Evolutionary conservation across 2,888 invertebrate genomes (phyloP).

Genomic region (Adela reaumurella): DNA sequence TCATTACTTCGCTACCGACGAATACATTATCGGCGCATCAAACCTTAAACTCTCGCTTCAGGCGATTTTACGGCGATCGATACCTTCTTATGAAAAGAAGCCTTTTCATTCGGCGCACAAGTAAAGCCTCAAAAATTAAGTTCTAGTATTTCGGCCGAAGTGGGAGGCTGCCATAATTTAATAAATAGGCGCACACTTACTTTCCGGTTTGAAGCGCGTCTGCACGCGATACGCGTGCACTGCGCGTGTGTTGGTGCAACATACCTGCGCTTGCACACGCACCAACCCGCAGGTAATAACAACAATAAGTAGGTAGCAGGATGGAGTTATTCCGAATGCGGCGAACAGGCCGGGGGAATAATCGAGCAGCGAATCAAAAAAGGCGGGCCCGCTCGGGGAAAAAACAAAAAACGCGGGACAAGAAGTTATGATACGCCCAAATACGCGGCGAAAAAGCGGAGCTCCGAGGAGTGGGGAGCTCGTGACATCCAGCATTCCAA

Average conservation of each 20-base stretch:
- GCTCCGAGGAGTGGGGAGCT: constrained; percentile 12
- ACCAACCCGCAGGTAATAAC: background rate
- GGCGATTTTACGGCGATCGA: too few relatives aligned
- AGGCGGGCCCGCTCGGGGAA: constrained; percentile 4
- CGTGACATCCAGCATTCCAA: constrained; percentile 17
- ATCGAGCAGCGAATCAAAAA: constrained; percentile 6
- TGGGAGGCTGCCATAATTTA: background rate
- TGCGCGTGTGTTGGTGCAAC: background rate
- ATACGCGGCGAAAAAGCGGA: constrained; percentile 40
- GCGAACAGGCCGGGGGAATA: background rate
- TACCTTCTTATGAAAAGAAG: too few relatives aligned
- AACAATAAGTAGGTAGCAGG: background rate
- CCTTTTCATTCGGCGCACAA: too few relatives aligned
- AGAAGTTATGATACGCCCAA: constrained; percentile 52
- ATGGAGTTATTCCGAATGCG: background rate
- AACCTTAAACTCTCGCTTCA: too few relatives aligned
- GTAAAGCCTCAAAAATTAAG: too few relatives aligned
- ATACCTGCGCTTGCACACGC: background rate
- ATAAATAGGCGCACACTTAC: background rate
- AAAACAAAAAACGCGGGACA: constrained; percentile 26
- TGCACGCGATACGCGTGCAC: background rate
- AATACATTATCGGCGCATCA: too few relatives aligned
- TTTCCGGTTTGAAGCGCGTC: background rate
- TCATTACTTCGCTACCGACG: too few relatives aligned
- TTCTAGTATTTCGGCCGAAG: background rate